phyloP scores from a whole-genome alignment of 2,113 vertebrate genomes.

The Strix uralensis region DNA sequence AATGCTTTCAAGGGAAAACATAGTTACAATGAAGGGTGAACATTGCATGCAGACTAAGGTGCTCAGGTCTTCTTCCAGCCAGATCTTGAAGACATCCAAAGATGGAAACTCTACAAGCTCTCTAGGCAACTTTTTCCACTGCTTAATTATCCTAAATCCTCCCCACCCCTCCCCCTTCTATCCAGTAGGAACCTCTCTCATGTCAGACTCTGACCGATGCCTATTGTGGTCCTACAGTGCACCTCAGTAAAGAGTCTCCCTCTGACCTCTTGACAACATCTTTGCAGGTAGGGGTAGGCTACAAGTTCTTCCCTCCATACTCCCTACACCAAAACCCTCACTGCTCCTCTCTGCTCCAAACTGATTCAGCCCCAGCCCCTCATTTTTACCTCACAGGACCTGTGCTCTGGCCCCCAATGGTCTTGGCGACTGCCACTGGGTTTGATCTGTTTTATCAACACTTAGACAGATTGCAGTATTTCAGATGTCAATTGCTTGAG shows the following conservation, averaged over 20 bases:
- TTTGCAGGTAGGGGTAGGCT: background rate
- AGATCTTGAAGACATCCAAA: background rate
- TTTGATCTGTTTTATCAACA: background rate
- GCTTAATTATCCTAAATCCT: background rate
- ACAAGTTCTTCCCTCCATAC: background rate
- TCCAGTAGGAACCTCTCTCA: background rate
- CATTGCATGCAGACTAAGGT: background rate
- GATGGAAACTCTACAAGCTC: background rate
- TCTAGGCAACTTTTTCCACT: background rate
- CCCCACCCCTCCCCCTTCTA: accelerated
- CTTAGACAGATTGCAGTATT: background rate
- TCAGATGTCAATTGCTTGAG: background rate
- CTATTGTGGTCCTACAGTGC: background rate
- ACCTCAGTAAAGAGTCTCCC: background rate
- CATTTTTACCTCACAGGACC: background rate
- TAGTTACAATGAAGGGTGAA: background rate
- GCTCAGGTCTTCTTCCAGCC: background rate
- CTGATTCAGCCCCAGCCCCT: background rate
- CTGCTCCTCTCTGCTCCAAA: background rate
- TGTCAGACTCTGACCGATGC: background rate
- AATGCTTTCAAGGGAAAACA: background rate
- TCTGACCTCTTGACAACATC: background rate
- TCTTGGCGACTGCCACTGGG: background rate
- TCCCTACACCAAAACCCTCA: background rate
- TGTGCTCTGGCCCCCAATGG: background rate